Base-by-base conservation (phyloP, 1,140 invertebrate species). In the Centruroides sculpturatus region DNA sequence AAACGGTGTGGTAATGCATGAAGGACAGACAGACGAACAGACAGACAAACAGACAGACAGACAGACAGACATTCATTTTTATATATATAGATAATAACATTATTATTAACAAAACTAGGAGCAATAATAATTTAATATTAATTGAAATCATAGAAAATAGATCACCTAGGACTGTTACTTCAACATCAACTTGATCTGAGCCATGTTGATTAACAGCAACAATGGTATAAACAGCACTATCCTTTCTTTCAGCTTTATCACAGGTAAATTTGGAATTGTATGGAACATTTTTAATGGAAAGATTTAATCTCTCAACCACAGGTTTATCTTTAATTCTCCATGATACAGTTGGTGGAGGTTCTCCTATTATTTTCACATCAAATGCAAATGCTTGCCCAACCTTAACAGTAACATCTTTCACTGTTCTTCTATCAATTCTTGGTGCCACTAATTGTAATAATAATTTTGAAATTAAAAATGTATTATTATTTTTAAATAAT, bases 401-500 rank as follows among this genome's bases (percentile, higher is more conserved):
- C 11, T 89, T 91, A 47, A 97, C 73, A 74, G 85, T 91, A 46
- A 97, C 77, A 70, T 94, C 89, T 50, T 86, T 81, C 9, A 97
- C 76, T 70, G 92, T 91, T 59, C 88, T 82, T 55, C 92, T 80
- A 73, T 97, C 92, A 76, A 99, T 99, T 76, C 90, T 92, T 46
- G 96, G 95, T 60, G 90, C 86, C 73, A 96, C 83, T 85, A 71
- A 35, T 41, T 41, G 8, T 41, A 41, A 41, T 6, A 23, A 23
- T 23, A 23, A 23, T 23, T 23, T 23, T 0, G 23, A 23, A 23
- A 23, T 23, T 23, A 23, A 23, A 23, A 23, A 23, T 23, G 23
- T 23, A 23, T 23, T 23, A 23, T 23, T n/a, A n/a, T n/a, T n/a
- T n/a, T 23, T 23, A 2, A 23, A 23, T 23, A 23, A 23, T 23